Evolutionary conservation across 35 echinoderm and acorn worm genomes (phyloP), one percentile per base, ranked within the genome.

Genomic region (Heliocidaris tuberculata): DNA sequence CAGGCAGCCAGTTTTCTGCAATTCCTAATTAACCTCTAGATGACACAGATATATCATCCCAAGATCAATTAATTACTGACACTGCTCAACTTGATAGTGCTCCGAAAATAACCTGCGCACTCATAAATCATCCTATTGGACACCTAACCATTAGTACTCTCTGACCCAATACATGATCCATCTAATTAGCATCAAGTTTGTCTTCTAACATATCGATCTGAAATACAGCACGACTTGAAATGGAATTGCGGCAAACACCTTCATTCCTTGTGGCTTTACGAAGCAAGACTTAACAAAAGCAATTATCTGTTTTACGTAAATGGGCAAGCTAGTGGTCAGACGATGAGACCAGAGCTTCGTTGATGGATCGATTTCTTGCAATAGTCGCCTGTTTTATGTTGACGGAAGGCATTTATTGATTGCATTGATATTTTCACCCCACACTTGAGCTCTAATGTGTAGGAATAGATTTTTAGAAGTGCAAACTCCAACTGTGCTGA

Each of bases 21-120:
- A 89, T 89, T 89, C 5, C 87, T 48, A 89, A 89, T 89, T 89
- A 89, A 48, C 87, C 87, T 27, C 87, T 89, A 31, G 6, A 9
- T 89, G 87, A 89, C 87, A 89, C 87, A 89, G 87, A 89, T 89
- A 89, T 15, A 89, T 89, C 87, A 89, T 89, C 31, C 87, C 31
- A 32, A 89, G 87, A 89, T 89, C 87, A 89, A 89, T 89, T 89
- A 89, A 89, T 89, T 89, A 89, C 31, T 30, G 12, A 47, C 87
- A 16, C 87, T 89, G 31, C 86, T 89, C 30, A 3, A 32, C 12
- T 48, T 47, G 31, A 89, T 48, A 89, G 87, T 47, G 32, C 87
- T 47, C 19, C 87, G 47, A 48, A 89, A 89, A 89, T 89, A 89
- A 89, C 87, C 87, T 11, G n/a, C 7, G 27, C 65, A 78, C 65